Conservation (phyloP, 53 echinoderm and acorn worm species). For the Holothuria leucospilota region DNA sequence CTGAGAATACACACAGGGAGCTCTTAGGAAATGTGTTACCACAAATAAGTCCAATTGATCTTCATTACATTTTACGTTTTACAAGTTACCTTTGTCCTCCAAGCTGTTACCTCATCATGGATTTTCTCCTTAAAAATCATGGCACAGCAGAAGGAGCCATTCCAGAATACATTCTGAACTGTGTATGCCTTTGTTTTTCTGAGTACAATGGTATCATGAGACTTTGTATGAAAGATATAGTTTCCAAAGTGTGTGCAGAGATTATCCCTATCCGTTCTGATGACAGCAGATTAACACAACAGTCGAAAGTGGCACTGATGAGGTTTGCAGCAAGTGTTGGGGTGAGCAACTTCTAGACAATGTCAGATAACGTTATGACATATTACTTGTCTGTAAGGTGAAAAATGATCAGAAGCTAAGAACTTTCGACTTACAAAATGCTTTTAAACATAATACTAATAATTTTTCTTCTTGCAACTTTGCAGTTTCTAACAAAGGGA, state of each 20-base stretch:
- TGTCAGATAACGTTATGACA: no score
- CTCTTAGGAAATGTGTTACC: neutral
- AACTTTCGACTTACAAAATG: no score
- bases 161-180: neutral
- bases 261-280: conserved; percentile 5
- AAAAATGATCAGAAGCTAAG: no score
- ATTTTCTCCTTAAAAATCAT: neutral
- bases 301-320: neutral
- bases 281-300: neutral
- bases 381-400: no score
- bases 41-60: neutral
- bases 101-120: neutral
- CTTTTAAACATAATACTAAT: no score
- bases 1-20: no score
- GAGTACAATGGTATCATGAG: neutral
- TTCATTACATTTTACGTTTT: neutral
- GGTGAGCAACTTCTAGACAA: neutral
- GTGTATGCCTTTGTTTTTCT: conserved; percentile 3
- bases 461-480: no score
- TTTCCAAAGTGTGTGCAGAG: neutral
- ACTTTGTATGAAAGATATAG: neutral
- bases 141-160: neutral
- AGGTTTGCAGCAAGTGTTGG: neutral
- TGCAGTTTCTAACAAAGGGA: neutral
- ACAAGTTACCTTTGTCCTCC: conserved; percentile 15